A percentile compares a stretch with the other conserved stretches of the same genome.
Evolutionary conservation across 2,113 vertebrate species (phyloP).

Genomic region (Stictonetta naevosa): DNA sequence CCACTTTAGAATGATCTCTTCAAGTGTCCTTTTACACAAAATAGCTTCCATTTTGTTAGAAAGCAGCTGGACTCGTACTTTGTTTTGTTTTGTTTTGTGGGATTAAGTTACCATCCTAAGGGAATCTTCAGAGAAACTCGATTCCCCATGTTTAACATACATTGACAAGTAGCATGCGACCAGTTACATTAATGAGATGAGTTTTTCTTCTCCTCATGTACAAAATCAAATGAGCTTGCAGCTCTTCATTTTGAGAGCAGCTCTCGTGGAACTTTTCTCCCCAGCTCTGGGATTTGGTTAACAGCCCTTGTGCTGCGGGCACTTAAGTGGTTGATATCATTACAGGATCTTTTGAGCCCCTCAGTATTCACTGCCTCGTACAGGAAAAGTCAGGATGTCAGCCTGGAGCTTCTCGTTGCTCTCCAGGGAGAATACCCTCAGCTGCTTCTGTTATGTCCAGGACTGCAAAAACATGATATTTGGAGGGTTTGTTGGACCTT

Average conservation of each 20-base stretch:
- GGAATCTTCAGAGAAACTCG: neutral
- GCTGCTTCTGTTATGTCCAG: neutral
- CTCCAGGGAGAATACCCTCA: neutral
- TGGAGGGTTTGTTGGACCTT: neutral
- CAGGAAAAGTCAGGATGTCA: neutral
- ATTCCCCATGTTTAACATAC: neutral
- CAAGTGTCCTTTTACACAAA: neutral
- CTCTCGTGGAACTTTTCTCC: neutral
- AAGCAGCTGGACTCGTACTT: neutral
- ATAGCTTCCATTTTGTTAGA: neutral
- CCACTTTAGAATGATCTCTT: neutral
- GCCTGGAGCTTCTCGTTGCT: neutral
- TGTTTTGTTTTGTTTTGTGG: constrained; percentile 16
- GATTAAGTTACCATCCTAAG: constrained; percentile 22
- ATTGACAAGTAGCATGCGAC: neutral
- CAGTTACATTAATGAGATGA: neutral
- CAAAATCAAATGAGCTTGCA: neutral
- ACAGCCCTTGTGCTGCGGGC: neutral
- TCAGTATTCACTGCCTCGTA: neutral
- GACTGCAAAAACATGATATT: neutral
- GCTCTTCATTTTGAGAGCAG: neutral
- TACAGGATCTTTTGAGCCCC: constrained; percentile 27
- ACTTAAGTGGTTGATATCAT: constrained; percentile 8
- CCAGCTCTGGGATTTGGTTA: constrained; percentile 24
- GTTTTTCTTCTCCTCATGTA: neutral